A percentile compares a stretch with the other conserved stretches of the same genome.
phyloP scores from a whole-genome alignment of 2,113 vertebrate genomes.

The Bolborhynchus lineola region DNA sequence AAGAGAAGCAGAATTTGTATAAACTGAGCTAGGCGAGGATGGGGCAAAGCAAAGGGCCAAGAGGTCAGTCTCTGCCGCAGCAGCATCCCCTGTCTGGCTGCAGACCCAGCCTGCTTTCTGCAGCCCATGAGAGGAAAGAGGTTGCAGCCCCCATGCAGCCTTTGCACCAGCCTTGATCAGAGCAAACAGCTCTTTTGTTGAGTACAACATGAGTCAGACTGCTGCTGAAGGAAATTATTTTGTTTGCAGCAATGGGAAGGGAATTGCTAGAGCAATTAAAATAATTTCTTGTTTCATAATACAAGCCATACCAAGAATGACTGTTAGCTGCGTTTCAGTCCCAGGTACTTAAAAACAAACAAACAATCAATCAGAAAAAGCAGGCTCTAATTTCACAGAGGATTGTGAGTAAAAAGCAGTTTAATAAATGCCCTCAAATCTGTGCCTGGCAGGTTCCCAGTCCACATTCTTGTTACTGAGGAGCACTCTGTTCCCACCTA shows the following conservation, averaged over 20 bases:
- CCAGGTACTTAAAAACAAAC: slow-evolving; percentile 39
- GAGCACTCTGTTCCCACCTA: not conserved
- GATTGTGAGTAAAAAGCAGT: not conserved
- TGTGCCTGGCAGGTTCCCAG: not conserved
- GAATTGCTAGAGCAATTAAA: slow-evolving; percentile 61
- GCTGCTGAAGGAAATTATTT: not conserved
- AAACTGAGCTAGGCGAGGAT: not conserved
- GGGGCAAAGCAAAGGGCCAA: not conserved
- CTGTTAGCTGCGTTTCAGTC: slow-evolving; percentile 27
- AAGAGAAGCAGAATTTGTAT: not conserved
- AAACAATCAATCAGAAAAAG: slow-evolving; percentile 21
- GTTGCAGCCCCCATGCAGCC: not conserved
- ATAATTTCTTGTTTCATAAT: slow-evolving; percentile 61
- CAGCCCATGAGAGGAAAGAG: not conserved
- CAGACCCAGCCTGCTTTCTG: not conserved
- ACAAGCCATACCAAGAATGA: not conserved
- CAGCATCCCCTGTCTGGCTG: not conserved
- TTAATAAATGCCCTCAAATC: not conserved
- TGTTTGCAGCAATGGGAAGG: slow-evolving; percentile 30
- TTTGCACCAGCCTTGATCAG: not conserved
- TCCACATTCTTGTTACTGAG: not conserved
- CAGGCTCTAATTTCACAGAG: not conserved
- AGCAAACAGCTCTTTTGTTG: not conserved
- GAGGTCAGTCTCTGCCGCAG: not conserved
- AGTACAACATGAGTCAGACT: not conserved